Percentiles rank a stretch among this genome's conserved stretches.
Conservation (phyloP, 2,888 invertebrate genomes). For the Anthrax anthrax region DNA sequence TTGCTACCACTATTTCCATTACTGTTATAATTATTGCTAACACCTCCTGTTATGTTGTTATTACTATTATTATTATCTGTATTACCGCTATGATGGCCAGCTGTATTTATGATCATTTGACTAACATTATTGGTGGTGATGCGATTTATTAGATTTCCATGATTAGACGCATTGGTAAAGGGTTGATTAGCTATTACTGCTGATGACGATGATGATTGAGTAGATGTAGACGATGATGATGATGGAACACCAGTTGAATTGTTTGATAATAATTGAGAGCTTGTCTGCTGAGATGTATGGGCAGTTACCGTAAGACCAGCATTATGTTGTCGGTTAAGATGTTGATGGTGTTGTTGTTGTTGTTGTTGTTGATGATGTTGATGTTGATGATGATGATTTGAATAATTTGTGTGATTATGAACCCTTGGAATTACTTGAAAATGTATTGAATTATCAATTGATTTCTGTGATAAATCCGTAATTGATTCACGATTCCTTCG, state of each 20-base stretch:
- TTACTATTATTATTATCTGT: slow-evolving; percentile 12
- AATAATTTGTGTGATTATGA: slow-evolving; percentile 10
- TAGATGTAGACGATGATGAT: slow-evolving; percentile 2
- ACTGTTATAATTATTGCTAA: slow-evolving; percentile 19
- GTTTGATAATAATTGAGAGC: slow-evolving; percentile 10
- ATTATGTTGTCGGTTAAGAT: slow-evolving; percentile 12
- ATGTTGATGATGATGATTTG: slow-evolving; percentile 17
- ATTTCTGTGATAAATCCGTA: slow-evolving; percentile 13
- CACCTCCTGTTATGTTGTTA: slow-evolving; percentile 13
- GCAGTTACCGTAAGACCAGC: slow-evolving; percentile 1
- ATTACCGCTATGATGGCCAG: slow-evolving; percentile 8
- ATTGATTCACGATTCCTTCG: slow-evolving; percentile 22
- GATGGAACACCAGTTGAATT: slow-evolving; percentile 5
- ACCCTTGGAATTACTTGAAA: slow-evolving; percentile 25
- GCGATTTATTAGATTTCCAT: slow-evolving; percentile 27
- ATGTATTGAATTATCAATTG: slow-evolving; percentile 24
- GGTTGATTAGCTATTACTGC: slow-evolving; percentile 8
- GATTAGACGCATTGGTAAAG: slow-evolving; percentile 20
- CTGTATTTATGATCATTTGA: slow-evolving; percentile 16
- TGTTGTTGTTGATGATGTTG: slow-evolving; percentile 23
- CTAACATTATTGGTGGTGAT: slow-evolving; percentile 26
- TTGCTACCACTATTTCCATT: slow-evolving; percentile 12
- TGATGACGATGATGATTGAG: slow-evolving; percentile 11
- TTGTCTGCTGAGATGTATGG: slow-evolving; percentile 12
- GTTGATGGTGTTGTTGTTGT: slow-evolving; percentile 19